Evolutionary conservation across 2,888 invertebrate species (phyloP), one percentile per base, ranked within the genome.

Genomic region (Lottia scabra): DNA sequence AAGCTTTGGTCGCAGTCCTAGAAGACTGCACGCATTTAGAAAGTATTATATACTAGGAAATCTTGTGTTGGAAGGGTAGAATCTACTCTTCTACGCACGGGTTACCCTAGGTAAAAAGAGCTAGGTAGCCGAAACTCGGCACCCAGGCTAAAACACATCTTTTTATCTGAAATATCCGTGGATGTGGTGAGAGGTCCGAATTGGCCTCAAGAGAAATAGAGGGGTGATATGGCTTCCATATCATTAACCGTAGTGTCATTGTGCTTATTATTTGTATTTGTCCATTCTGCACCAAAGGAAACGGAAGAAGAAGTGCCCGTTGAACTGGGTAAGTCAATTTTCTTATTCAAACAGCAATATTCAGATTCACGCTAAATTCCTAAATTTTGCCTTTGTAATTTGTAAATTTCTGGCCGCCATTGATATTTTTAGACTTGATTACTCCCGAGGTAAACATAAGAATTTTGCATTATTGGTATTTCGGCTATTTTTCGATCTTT

Each of bases 1-100:
- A 62, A 68, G 56, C 68, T 68, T 62, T 68, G 68, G 68, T 68
- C 68, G 68, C 68, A 68, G 68, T 68, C 68, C 68, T 68, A 62
- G 56, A 68, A 68, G 68, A 62, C 68, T 68, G 68, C 68, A 68
- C 68, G 68, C 68, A 68, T 56, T 68, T 68, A 56, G 38, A 26
- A 68, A 68, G 23, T 56, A 38, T 38, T 38, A 10, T 38, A 38
- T 48, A 38, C 68, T 68, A 68, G 68, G 68, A 68, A 68, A 48
- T 62, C 68, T 48, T 68, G 56, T 68, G 68, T 68, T 56, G 68
- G 56, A 56, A 62, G 68, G 38, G 68, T 68, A 62, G 19, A 38
- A 1, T 38, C 19, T 23, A 68, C 62, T 48, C 68, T 68, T 68
- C 56, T 62, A 56, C 48, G 68, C 68, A 56, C 68, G 68, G 68